These are phyloP conservation scores for Otolemur crassicaudatus DNA, from an alignment of 2,797 vertebrate species.

Conservation along the genomic window DNA sequence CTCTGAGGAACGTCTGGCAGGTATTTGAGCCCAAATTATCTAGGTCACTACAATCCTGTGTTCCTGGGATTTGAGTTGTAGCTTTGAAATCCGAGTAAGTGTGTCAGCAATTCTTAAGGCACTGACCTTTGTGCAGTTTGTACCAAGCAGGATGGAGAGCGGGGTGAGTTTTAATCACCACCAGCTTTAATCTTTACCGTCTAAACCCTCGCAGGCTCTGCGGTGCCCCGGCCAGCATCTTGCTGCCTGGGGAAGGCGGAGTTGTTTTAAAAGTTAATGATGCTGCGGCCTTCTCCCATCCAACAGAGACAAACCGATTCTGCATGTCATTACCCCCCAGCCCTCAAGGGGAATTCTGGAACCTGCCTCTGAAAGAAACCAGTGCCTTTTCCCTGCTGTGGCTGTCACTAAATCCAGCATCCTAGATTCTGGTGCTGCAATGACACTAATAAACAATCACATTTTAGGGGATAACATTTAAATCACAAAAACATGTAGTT, in stretches of 20 bases:
- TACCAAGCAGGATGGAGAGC: neutral
- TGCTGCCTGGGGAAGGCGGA: neutral
- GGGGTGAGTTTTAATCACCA: conserved; percentile 57
- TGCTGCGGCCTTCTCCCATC: neutral
- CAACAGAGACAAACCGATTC: neutral
- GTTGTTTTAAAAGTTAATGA: neutral
- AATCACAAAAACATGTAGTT: neutral
- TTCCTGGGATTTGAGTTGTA: neutral
- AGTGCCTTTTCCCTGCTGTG: neutral
- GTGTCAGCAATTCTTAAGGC: conserved; percentile 51
- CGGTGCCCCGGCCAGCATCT: neutral
- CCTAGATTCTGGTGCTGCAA: neutral
- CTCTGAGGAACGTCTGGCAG: neutral
- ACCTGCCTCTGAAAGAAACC: neutral
- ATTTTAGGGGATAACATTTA: neutral
- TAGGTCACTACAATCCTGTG: neutral
- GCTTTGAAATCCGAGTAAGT: conserved; percentile 9
- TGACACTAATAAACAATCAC: neutral
- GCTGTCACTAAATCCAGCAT: neutral
- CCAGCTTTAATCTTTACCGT: neutral
- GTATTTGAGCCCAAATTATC: neutral
- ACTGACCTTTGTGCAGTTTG: conserved; percentile 32
- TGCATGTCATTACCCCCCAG: neutral
- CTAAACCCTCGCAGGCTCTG: neutral
- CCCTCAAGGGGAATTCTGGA: neutral